Conservation (phyloP, 2,797 vertebrate genomes). For the Danio aesculapii region DNA sequence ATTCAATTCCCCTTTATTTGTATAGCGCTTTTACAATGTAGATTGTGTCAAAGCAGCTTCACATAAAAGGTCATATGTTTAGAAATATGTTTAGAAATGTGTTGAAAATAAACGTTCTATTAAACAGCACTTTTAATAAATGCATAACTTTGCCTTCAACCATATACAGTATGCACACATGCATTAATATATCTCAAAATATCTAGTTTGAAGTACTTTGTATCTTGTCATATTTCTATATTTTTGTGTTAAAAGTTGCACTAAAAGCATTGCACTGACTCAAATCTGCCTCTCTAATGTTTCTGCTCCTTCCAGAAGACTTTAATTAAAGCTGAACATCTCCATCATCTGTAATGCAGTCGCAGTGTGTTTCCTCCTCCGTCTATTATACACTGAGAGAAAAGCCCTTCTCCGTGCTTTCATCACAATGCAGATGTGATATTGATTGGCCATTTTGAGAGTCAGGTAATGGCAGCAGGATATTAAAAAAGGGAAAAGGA, state of each 20-base stretch:
- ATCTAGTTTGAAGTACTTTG: too few relatives aligned
- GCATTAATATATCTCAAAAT: too few relatives aligned
- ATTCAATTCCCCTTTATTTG: too few relatives aligned
- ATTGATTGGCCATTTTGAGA: constrained; percentile 69
- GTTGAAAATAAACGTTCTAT: too few relatives aligned
- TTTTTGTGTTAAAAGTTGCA: background rate
- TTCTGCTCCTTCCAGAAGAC: constrained; percentile 48
- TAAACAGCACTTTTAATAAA: too few relatives aligned
- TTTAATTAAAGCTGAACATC: constrained; percentile 52
- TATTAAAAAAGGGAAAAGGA: constrained; percentile 58
- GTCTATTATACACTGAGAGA: constrained; percentile 67
- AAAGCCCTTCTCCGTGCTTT: constrained; percentile 60
- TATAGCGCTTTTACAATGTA: too few relatives aligned
- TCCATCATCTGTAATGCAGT: constrained; percentile 63
- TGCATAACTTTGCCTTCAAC: too few relatives aligned
- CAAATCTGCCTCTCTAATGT: background rate
- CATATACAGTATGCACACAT: too few relatives aligned
- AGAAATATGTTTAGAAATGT: too few relatives aligned
- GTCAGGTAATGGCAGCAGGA: constrained; percentile 64
- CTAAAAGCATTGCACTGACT: background rate
- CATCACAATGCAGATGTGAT: constrained; percentile 70
- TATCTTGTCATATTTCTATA: too few relatives aligned
- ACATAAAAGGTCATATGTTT: too few relatives aligned
- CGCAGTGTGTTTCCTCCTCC: constrained; percentile 70
- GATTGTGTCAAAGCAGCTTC: too few relatives aligned